Base-by-base conservation (phyloP, 2,888 invertebrate species). In the Aphidoletes aphidimyza region DNA sequence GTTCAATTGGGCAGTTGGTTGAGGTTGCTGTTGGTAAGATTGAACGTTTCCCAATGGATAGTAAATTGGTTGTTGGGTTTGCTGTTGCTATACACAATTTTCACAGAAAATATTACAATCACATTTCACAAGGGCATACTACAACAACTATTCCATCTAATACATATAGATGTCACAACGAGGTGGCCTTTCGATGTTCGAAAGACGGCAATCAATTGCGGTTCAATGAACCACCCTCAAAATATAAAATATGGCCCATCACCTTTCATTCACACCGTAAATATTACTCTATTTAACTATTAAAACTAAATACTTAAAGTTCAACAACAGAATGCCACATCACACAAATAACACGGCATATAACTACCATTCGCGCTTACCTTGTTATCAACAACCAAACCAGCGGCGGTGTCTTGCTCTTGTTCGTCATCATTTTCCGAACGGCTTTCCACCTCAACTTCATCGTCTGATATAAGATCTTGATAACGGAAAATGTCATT, bases 401-500 rank as follows among this genome's bases (percentile, higher is more conserved):
- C 34, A 14, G 69, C 17, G 11, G 30, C 69, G 37, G 22, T 45
- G 14, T 84, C 78, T 19, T 85, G 85, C 39, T 89, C 89, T 42
- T 86, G 85, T 84, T 89, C 90, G 45, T 89, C 89, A 47, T 89
- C 89, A 78, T 90, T 90, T 86, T 90, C 90, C 14, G 90, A 89
- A 36, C 90, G 89, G 83, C 88, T 87, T 85, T 90, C 90, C 26
- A 88, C 89, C 84, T 90, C 90, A 86, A 91, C 91, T 87, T 92
- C 92, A 87, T 93, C 93, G 89, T 93, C 93, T 89, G 91, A 92
- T 91, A 89, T 93, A 91, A 90, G 91, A 90, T 93, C 97, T 93
- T 98, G 98, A 91, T 98, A 99, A 86, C 98, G 95, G 91, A 99
- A 99, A 90, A 99, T 98, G 91, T 99, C 98, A 91, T 99, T 99